These are phyloP conservation scores for Linnaemya tessellans DNA, from an alignment of 2,888 invertebrate genomes.

Conservation along the genomic window DNA sequence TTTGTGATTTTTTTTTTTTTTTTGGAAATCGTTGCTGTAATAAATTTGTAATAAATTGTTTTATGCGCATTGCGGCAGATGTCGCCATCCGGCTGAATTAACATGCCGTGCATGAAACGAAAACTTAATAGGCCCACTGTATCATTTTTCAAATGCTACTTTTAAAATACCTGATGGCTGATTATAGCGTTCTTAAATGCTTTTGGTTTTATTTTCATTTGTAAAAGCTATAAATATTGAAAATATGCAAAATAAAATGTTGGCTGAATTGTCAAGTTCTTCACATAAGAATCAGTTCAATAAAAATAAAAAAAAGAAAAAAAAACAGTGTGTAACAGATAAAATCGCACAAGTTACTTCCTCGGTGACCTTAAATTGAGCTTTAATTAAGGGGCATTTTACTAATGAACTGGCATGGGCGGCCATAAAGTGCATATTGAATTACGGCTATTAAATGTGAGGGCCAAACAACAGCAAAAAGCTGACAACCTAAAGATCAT, in stretches of 20 bases:
- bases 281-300: slow-evolving; percentile 1
- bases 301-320: too few species aligned
- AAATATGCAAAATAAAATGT: slow-evolving; percentile 26
- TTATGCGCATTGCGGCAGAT: too few species aligned
- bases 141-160: too few species aligned
- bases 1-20: too few species aligned
- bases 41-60: too few species aligned
- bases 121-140: too few species aligned
- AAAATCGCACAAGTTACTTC: slow-evolving; percentile 2
- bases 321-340: slow-evolving; percentile 6
- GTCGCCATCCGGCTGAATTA: too few species aligned
- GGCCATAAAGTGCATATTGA: background rate
- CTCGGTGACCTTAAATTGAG: slow-evolving; percentile 19
- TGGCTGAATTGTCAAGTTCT: slow-evolving; percentile 41
- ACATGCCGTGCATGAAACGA: too few species aligned
- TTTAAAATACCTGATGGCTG: background rate
- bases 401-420: slow-evolving; percentile 10
- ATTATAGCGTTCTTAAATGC: background rate
- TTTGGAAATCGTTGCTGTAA: too few species aligned
- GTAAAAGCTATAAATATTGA: slow-evolving; percentile 24
- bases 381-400: slow-evolving; percentile 11
- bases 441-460: background rate
- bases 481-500: too few species aligned
- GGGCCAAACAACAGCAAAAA: background rate
- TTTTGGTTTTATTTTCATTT: background rate